phyloP scores from a whole-genome alignment of 2,888 invertebrate genomes.

The Hirtodrosophila confusa region DNA sequence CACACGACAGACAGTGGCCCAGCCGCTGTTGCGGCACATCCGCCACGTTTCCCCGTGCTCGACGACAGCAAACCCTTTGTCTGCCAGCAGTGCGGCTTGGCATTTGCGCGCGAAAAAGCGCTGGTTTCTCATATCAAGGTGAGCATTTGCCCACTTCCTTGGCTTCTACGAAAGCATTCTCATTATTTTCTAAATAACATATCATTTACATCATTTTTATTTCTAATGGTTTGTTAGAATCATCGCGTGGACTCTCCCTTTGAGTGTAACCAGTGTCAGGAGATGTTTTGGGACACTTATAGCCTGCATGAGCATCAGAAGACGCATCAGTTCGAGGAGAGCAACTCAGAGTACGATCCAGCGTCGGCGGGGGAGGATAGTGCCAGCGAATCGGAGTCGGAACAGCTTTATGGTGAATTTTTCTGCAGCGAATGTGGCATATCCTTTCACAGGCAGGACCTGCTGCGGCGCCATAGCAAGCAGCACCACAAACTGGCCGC shows the following conservation, averaged over 20 bases:
- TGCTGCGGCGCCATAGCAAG: conserved; percentile 89
- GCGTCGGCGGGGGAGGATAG: conserved; percentile 84
- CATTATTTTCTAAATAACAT: no score
- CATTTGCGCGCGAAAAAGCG: conserved; percentile 93
- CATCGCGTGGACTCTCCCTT: conserved; percentile 92
- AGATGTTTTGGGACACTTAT: conserved; percentile 90
- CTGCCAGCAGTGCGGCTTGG: conserved; percentile 90
- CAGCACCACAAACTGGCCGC: conserved; percentile 79
- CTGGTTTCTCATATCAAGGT: conserved; percentile 90
- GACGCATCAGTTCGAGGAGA: conserved; percentile 86
- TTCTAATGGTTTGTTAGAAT: conserved; percentile 83
- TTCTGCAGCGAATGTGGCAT: conserved; percentile 91
- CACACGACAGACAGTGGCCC: conserved; percentile 16
- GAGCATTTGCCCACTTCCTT: background rate
- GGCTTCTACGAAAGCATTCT: no score
- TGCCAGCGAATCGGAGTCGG: conserved; percentile 85
- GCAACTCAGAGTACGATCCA: conserved; percentile 84
- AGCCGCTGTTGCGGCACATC: conserved; percentile 14
- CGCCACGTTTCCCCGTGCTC: conserved; percentile 85
- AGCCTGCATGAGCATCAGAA: conserved; percentile 87
- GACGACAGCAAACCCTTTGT: conserved; percentile 92
- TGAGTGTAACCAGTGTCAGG: conserved; percentile 91
- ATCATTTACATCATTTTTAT: conserved; percentile 8
- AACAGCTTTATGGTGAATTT: conserved; percentile 86
- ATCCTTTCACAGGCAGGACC: conserved; percentile 91